A percentile compares a stretch with the other conserved stretches of the same genome.
phyloP scores from a whole-genome alignment of 92 coral and sea anemone species.

The Virgularia gustaviana region DNA sequence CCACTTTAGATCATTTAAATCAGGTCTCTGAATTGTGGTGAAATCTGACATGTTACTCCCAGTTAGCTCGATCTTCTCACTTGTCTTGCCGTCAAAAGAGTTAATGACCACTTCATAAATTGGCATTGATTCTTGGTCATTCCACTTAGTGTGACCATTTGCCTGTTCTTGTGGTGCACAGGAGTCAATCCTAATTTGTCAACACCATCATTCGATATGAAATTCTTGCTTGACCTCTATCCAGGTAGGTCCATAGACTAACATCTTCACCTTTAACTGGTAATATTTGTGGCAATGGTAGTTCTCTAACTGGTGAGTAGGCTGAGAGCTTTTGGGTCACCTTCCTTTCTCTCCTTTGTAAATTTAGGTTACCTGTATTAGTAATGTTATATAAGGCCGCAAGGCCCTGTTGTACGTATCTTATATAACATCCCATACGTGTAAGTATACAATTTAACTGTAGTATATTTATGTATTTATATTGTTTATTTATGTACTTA shows the following conservation, averaged over 20 bases:
- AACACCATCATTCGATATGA: slow-evolving; percentile 36
- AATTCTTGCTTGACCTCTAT: slow-evolving; percentile 34
- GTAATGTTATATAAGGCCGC: too few relatives aligned
- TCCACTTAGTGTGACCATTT: slow-evolving; percentile 46
- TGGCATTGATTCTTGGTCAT: slow-evolving; percentile 50
- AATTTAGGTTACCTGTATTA: too few relatives aligned
- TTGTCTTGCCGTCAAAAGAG: slow-evolving; percentile 38
- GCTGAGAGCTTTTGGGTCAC: slow-evolving; percentile 6
- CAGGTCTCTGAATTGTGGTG: slow-evolving; percentile 44
- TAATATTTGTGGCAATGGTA: slow-evolving; percentile 11
- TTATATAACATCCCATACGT: too few relatives aligned
- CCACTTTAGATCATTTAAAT: slow-evolving; percentile 41
- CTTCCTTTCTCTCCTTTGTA: background rate
- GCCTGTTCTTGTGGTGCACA: slow-evolving; percentile 25
- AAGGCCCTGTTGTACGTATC: too few relatives aligned
- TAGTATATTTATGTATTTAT: too few relatives aligned
- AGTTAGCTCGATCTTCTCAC: slow-evolving; percentile 29
- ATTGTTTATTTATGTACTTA: too few relatives aligned
- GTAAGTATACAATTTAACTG: too few relatives aligned
- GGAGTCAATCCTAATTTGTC: slow-evolving; percentile 28
- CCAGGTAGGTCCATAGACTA: slow-evolving; percentile 34
- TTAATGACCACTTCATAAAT: slow-evolving; percentile 21
- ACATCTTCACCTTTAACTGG: slow-evolving; percentile 1
- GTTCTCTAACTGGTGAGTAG: background rate
- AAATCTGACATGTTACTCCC: slow-evolving; percentile 34